Conservation (phyloP, 1,140 invertebrate species). For the Scaptomyza graminum region DNA sequence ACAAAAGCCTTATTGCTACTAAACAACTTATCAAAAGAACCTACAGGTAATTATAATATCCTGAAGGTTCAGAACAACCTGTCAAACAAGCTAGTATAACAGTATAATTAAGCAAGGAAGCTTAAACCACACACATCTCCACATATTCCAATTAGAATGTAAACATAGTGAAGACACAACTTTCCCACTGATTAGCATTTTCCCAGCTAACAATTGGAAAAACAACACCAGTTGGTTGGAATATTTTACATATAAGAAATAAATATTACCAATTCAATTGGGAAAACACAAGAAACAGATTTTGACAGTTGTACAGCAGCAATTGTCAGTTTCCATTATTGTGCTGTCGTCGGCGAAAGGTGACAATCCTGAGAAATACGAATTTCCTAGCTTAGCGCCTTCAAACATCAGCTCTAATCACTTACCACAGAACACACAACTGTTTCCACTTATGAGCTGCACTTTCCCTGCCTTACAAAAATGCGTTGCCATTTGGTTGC, state of each 20-base stretch:
- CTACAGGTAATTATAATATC: no score
- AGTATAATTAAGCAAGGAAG: no score
- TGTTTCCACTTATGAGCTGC: conserved; percentile 37
- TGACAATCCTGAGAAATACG: conserved; percentile 74
- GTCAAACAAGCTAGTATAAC: no score
- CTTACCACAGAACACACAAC: conserved; percentile 36
- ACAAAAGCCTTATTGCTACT: no score
- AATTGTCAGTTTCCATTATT: conserved; percentile 39
- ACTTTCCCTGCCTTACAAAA: conserved; percentile 23
- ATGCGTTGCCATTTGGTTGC: conserved; percentile 43
- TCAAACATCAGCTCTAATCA: conserved; percentile 38
- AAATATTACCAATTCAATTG: conserved; percentile 47
- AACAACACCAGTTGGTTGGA: conserved; percentile 45
- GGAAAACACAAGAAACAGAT: conserved; percentile 32
- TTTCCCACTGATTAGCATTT: conserved; percentile 30
- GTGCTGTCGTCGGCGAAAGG: conserved; percentile 43
- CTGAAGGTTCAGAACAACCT: no score
- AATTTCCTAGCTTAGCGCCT: conserved; percentile 6
- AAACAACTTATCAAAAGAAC: no score
- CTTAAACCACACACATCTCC: no score
- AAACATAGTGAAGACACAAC: conserved; percentile 12
- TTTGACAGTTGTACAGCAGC: conserved; percentile 4
- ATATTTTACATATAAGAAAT: conserved; percentile 53
- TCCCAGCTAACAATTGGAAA: conserved; percentile 35
- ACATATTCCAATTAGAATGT: conserved; percentile 18